A percentile compares a stretch with the other conserved stretches of the same genome.
These are phyloP conservation scores for Notodonta dromedarius DNA, from an alignment of 2,888 invertebrate genomes.

Conservation along the genomic window DNA sequence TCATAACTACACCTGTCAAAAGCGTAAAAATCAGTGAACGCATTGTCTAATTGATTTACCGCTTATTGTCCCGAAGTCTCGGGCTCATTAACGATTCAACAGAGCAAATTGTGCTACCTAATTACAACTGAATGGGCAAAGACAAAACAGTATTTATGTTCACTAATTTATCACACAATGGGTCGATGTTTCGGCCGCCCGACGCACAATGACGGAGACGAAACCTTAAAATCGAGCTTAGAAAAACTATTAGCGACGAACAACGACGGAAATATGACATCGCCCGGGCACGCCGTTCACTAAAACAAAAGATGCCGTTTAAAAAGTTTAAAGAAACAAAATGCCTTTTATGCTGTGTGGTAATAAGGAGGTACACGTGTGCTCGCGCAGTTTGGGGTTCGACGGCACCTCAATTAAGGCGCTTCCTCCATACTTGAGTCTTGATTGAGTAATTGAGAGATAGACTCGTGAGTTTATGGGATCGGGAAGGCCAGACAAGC, in stretches of 20 bases:
- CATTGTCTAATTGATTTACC: conserved; percentile 74
- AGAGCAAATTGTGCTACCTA: conserved; percentile 83
- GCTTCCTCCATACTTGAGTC: conserved; percentile 28
- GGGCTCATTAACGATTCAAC: conserved; percentile 78
- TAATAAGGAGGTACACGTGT: conserved; percentile 50
- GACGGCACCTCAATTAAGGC: conserved; percentile 40
- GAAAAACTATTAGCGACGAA: conserved; percentile 71
- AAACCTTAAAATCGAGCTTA: conserved; percentile 73
- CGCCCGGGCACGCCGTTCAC: conserved; percentile 62
- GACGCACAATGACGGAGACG: conserved; percentile 56
- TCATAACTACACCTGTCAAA: conserved; percentile 53
- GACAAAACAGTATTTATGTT: conserved; percentile 83
- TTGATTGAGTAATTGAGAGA: conserved; percentile 35
- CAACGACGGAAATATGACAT: conserved; percentile 63
- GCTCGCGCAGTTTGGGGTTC: conserved; percentile 13
- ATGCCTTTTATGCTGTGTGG: conserved; percentile 70
- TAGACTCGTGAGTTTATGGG: conserved; percentile 14
- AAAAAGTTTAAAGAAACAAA: conserved; percentile 74
- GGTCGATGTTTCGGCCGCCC: conserved; percentile 71
- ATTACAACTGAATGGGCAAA: conserved; percentile 76
- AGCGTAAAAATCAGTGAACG: conserved; percentile 56
- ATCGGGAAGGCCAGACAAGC: neutral
- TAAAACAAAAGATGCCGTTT: conserved; percentile 62
- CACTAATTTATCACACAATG: conserved; percentile 81
- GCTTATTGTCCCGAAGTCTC: conserved; percentile 66